Percentiles rank a stretch among this genome's conserved stretches.
Conservation (phyloP, 2,797 vertebrate species). For the Zenarchopterus dispar region DNA sequence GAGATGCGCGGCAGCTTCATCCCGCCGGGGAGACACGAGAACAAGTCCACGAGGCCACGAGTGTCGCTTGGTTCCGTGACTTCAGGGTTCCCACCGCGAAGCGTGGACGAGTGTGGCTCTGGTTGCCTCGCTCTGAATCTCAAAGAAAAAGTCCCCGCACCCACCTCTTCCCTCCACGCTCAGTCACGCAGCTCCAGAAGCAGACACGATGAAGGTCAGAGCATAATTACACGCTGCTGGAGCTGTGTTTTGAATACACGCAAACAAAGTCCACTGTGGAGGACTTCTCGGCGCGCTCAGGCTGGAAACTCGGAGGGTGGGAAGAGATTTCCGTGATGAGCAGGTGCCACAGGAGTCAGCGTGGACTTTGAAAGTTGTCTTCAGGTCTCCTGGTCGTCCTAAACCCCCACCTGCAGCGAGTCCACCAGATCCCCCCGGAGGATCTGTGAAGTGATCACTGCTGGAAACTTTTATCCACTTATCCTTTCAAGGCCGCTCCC, state of each 20-base stretch:
- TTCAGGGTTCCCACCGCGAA: background rate
- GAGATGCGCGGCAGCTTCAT: constrained; percentile 13
- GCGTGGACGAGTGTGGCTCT: constrained; percentile 29
- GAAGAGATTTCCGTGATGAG: constrained; percentile 54
- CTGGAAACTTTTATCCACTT: constrained; percentile 30
- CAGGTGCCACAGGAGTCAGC: constrained; percentile 50
- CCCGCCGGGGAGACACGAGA: constrained; percentile 24
- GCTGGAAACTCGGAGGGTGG: constrained; percentile 43
- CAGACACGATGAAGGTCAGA: constrained; percentile 56
- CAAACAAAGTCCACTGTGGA: constrained; percentile 58
- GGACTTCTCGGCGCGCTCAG: constrained; percentile 56
- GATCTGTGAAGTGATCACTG: background rate
- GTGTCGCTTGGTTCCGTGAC: background rate
- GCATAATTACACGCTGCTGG: constrained; percentile 57
- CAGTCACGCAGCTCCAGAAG: constrained; percentile 50
- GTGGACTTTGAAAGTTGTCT: constrained; percentile 37
- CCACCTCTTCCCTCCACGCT: constrained; percentile 47
- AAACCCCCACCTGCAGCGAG: constrained; percentile 51
- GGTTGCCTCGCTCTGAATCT: constrained; percentile 67
- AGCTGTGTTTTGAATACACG: constrained; percentile 52
- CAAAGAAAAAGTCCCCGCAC: constrained; percentile 18
- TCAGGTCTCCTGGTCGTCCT: constrained; percentile 16
- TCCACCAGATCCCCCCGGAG: constrained; percentile 20
- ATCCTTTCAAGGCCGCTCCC: constrained; percentile 26
- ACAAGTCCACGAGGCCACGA: constrained; percentile 37